Base-by-base conservation (phyloP, 1,140 invertebrate genomes). In the Brachionus calyciflorus region DNA sequence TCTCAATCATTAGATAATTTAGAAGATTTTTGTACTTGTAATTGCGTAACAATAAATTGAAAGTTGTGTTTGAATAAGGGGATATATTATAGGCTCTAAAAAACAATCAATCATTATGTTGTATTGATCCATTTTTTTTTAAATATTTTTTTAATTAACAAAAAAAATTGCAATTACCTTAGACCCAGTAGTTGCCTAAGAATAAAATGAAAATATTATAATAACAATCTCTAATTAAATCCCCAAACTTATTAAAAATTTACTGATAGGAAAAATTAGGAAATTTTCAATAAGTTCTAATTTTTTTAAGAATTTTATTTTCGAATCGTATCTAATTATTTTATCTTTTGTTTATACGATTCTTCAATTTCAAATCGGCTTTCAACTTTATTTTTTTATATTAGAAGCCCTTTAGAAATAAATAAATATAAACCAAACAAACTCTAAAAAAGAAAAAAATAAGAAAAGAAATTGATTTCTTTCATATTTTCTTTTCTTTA, bases 391-490 rank as follows among this genome's bases (percentile, higher is more conserved):
- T 60, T 60, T 60, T 60, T 48, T 48, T 48, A n/a, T 6, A 30
- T 19, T 17, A 37, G 19, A 60, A 60, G 55, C 55, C 55, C 55
- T 33, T 60, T 40, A 60, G 55, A 37, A 60, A 60, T 60, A 60
- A 60, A 60, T 60, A 60, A 60, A 60, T 60, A 60, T 19, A 60
- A 60, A 60, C n/a, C 55, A 60, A 60, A 60, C 55, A 60, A 60
- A 60, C 28, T 60, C 37, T 33, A 37, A 33, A 33, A n/a, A n/a
- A n/a, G n/a, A n/a, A n/a, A n/a, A n/a, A n/a, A n/a, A n/a, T n/a
- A n/a, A n/a, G n/a, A n/a, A n/a, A n/a, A n/a, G n/a, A 60, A 60
- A 60, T 60, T 60, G 55, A 60, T 60, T 60, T 60, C 55, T 60
- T 60, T 60, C 55, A 60, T 28, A 60, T 60, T 60, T 60, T 60